A percentile compares a stretch with the other conserved stretches of the same genome.
These are phyloP conservation scores for Eurytoma adleriae DNA, from an alignment of 2,888 invertebrate species.

Conservation along the genomic window DNA sequence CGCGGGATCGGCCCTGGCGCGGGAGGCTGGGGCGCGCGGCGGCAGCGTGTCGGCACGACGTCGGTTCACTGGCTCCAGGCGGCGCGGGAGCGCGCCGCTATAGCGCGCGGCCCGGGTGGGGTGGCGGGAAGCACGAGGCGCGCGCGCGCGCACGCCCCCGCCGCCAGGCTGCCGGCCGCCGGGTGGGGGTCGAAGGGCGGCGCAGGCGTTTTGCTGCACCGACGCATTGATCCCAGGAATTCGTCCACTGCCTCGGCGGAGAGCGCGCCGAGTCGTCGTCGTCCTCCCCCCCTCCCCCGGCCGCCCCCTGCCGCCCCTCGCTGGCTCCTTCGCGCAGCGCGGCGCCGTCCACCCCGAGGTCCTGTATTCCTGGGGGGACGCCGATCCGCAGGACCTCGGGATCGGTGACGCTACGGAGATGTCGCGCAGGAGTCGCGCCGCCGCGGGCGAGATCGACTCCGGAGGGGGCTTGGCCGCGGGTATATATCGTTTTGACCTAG, in stretches of 20 bases:
- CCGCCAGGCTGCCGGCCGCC: background rate
- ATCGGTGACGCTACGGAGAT: too few relatives aligned
- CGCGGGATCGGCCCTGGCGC: background rate
- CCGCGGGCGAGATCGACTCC: constrained; percentile 45
- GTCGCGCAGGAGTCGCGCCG: constrained; percentile 39
- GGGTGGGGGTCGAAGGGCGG: constrained; percentile 69
- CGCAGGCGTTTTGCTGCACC: constrained; percentile 79
- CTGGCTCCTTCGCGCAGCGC: background rate
- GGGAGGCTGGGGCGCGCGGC: background rate
- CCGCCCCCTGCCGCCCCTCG: constrained; percentile 28
- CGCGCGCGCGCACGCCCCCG: constrained; percentile 35
- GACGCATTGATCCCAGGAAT: constrained; percentile 76
- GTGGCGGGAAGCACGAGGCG: constrained; percentile 1
- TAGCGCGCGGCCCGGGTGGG: constrained; percentile 22
- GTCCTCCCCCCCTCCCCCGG: constrained; percentile 35
- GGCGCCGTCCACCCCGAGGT: background rate
- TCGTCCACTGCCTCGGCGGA: constrained; percentile 63
- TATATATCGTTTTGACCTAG: too few relatives aligned
- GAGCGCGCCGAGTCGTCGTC: constrained; percentile 56
- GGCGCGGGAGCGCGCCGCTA: constrained; percentile 17
- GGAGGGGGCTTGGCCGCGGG: background rate
- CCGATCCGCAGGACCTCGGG: too few relatives aligned
- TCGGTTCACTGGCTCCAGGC: background rate
- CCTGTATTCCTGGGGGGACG: too few relatives aligned
- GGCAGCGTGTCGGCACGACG: background rate